Evolutionary conservation across 2,797 vertebrate species (phyloP), one percentile per base, ranked within the genome.

Genomic region (Galaxias olidus): DNA sequence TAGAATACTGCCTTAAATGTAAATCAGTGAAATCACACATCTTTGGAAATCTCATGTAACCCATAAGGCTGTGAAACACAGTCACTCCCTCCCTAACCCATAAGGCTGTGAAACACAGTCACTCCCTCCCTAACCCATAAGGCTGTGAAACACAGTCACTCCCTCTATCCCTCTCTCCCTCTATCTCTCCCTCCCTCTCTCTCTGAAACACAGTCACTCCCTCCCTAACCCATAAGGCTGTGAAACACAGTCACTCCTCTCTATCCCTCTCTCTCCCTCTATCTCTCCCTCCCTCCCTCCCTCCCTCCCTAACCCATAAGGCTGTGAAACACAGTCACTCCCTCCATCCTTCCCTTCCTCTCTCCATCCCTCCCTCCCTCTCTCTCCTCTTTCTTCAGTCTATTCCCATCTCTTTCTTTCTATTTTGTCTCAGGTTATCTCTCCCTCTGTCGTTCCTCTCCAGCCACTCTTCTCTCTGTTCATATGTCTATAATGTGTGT

Each of bases 41-140:
- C 70, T 66, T 82, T 84, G 83, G 68, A 80, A 84, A 78, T 81
- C 75, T 69, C 76, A 82, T 81, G 81, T 79, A 77, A 50, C 85
- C 83, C 77, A 77, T 82, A 80, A 78, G 71, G 75, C 79, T 80
- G 87, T 90, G 79, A 88, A 89, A 89, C 86, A 87, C 80, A 59
- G 66, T 47, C 75, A 75, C 73, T n/a, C n/a, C n/a, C n/a, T 61
- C 65, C n/a, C n/a, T n/a, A n/a, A n/a, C n/a, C n/a, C n/a, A n/a
- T n/a, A n/a, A n/a, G n/a, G n/a, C n/a, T n/a, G 87, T 91, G 80
- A 88, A 89, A 89, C 86, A 87, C 79, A 59, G 66, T 47, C 75
- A 75, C 73, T n/a, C n/a, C n/a, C n/a, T 61, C 65, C n/a, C n/a
- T n/a, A n/a, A n/a, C n/a, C n/a, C n/a, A n/a, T n/a, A n/a, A n/a